Conservation (phyloP, 2,797 vertebrate species). For the Sebastes glaucus region DNA sequence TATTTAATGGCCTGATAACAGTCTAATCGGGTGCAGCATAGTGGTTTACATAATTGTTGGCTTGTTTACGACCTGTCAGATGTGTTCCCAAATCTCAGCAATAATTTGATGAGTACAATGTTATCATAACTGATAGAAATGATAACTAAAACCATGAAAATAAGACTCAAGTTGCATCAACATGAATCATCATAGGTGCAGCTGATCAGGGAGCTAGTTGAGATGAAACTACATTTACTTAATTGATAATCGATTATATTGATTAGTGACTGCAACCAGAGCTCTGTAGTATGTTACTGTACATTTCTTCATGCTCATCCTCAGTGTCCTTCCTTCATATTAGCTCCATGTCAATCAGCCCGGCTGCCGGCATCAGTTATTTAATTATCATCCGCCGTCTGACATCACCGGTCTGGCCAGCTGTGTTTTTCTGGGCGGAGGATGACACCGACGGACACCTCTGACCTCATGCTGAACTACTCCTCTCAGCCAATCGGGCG, state of each 20-base stretch:
- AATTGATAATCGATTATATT: neutral
- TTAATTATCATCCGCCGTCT: constrained; percentile 72
- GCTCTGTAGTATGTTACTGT: neutral
- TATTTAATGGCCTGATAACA: too few relatives aligned
- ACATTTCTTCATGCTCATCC: neutral
- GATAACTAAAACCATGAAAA: too few relatives aligned
- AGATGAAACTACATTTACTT: neutral
- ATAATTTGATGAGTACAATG: neutral
- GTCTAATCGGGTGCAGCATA: too few relatives aligned
- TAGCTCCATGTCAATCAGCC: constrained; percentile 58
- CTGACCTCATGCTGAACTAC: constrained; percentile 75
- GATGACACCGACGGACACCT: constrained; percentile 74
- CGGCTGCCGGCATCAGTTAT: constrained; percentile 58
- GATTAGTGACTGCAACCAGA: neutral
- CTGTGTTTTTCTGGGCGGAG: constrained; percentile 81
- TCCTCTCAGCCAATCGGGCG: constrained; percentile 61
- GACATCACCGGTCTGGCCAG: constrained; percentile 77
- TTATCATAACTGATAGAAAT: neutral
- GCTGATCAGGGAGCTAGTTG: neutral
- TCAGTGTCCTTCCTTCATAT: constrained; percentile 18
- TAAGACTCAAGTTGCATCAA: neutral
- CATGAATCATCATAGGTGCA: neutral
- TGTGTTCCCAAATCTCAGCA: neutral
- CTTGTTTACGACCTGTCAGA: too few relatives aligned
- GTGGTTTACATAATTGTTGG: too few relatives aligned